Evolutionary conservation across 2,888 invertebrate genomes (phyloP), one percentile per base, ranked within the genome.

Genomic region (Blera fallax): DNA sequence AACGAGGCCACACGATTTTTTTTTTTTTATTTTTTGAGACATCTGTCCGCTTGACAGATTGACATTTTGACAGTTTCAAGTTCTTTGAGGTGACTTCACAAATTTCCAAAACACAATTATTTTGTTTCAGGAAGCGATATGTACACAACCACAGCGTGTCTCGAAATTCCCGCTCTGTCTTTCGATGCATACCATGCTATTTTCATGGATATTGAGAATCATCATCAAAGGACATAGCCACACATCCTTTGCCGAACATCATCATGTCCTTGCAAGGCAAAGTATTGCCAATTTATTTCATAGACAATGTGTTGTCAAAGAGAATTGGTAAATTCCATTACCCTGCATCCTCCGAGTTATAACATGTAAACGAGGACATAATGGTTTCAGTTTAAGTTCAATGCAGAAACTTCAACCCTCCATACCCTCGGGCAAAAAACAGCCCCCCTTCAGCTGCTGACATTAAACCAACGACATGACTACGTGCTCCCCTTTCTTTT

Each of bases 321-420:
- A 24, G 16, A 2, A 74, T 69, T 2, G 4, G 43, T 24, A 58
- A 70, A 65, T 65, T 14, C 5, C 29, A 65, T 70, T 56, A 67
- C 2, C 24, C 10, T 37, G 16, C 48, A 64, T 56, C 21, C 21
- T n/a, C 24, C 58, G n/a, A 18, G 60, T 62, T 69, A 18, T 67
- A 50, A 60, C 65, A 56, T 60, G 32, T 37, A 81, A 82, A 82
- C 64, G 82, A 58, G 58, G 27, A 52, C 64, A 60, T 65, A 77
- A 82, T 67, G 58, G 64, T n/a, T 16, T 60, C 65, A 65, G 65
- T 72, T 76, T 69, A 62, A 81, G 69, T 76, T 82, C 70, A 82
- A 77, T 72, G 77, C 45, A 64, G 14, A 21, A 34, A 21, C 40
- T 5, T 50, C 34, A 37, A 29, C 32, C 27, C 32, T 18, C 10